Percentiles rank a stretch among this genome's conserved stretches.
These are phyloP conservation scores for Ephestia elutella DNA, from an alignment of 1,140 invertebrate genomes.

Conservation along the genomic window DNA sequence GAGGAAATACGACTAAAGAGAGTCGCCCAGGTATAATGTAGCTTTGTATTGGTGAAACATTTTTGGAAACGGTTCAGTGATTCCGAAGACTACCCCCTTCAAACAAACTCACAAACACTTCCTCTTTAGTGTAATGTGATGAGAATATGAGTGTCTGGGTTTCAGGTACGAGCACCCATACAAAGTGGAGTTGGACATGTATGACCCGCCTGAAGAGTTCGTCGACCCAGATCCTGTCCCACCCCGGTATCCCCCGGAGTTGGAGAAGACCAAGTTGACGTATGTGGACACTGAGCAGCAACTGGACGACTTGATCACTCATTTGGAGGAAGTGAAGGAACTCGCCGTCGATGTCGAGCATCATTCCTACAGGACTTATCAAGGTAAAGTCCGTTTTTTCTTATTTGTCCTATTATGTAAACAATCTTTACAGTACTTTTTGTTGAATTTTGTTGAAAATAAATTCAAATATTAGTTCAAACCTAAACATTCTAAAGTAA, in stretches of 20 bases:
- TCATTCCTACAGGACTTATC: constrained; percentile 60
- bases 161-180: constrained; percentile 90
- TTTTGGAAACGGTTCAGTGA: no score
- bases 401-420: no score
- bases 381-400: constrained; percentile 41
- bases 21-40: no score
- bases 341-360: constrained; percentile 58
- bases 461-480: no score
- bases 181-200: constrained; percentile 87
- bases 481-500: no score
- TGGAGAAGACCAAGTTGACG: constrained; percentile 80
- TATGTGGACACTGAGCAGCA: constrained; percentile 80
- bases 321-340: constrained; percentile 80
- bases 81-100: no score
- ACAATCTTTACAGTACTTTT: no score
- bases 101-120: no score
- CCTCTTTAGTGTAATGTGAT: no score
- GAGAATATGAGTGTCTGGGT: neutral
- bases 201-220: constrained; percentile 73
- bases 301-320: constrained; percentile 79
- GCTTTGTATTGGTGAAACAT: no score
- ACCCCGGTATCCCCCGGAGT: constrained; percentile 58
- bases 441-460: no score
- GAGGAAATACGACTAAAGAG: no score
- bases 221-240: constrained; percentile 59